Conservation (phyloP, 2,113 vertebrate genomes). For the Neogale vison region DNA sequence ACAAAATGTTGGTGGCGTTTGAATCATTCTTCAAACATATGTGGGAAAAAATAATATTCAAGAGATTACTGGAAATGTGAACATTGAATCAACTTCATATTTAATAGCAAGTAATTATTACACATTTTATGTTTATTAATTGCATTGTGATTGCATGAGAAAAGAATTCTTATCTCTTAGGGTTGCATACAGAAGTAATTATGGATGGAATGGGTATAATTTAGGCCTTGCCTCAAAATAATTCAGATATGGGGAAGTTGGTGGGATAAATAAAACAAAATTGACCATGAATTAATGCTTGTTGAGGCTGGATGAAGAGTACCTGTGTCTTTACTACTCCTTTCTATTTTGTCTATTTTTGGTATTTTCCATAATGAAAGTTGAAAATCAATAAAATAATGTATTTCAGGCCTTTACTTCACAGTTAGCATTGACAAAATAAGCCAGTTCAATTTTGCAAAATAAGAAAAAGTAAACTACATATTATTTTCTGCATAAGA, state of each 20-base stretch:
- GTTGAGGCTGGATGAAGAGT: not conserved
- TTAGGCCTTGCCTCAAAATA: not conserved
- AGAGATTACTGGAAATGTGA: not conserved
- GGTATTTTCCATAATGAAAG: not conserved
- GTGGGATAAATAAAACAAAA: not conserved
- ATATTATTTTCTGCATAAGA: not conserved
- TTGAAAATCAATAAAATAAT: not conserved
- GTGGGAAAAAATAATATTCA: not conserved
- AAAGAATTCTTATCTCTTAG: not conserved
- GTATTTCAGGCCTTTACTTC: not conserved
- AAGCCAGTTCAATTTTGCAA: not conserved
- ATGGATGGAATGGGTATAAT: not conserved
- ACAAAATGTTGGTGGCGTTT: not conserved
- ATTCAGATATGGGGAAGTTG: not conserved
- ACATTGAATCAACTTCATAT: not conserved
- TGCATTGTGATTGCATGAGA: not conserved
- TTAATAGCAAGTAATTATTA: not conserved
- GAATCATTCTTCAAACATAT: not conserved
- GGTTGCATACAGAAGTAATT: constrained; percentile 2
- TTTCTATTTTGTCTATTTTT: not conserved
- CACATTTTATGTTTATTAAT: not conserved
- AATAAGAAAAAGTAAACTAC: not conserved
- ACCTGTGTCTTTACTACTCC: not conserved
- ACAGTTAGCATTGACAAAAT: not conserved
- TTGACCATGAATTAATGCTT: not conserved